A percentile compares a stretch with the other conserved stretches of the same genome.
Evolutionary conservation across 2,113 vertebrate genomes (phyloP).

Genomic region (Antennarius striatus): DNA sequence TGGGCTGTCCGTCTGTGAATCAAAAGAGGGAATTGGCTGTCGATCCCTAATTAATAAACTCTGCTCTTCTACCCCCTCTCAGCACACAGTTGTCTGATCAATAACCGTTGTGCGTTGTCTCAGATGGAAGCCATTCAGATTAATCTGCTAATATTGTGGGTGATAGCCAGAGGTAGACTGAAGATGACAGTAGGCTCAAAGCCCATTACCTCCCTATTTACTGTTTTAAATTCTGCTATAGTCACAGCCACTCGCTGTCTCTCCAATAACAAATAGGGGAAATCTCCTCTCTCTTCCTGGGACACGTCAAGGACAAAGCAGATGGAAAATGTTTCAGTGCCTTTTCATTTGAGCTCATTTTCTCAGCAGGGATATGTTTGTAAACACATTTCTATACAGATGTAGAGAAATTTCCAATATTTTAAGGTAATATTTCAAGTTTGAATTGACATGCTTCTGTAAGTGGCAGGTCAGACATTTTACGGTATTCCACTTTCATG

Average conservation of each 20-base stretch:
- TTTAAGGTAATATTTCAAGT: conserved; percentile 21
- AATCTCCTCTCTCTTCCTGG: conserved; percentile 56
- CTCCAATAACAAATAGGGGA: conserved; percentile 66
- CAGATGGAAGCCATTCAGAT: conserved; percentile 81
- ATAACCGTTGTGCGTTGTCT: conserved; percentile 79
- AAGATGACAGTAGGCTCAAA: conserved; percentile 78
- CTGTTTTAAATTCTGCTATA: conserved; percentile 77
- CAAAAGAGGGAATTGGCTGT: conserved; percentile 84
- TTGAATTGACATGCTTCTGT: conserved; percentile 3
- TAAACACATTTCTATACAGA: conserved; percentile 3
- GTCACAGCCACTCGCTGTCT: conserved; percentile 65
- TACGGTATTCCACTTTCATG: conserved; percentile 11
- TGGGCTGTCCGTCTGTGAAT: conserved; percentile 69
- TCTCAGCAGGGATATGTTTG: conserved; percentile 7
- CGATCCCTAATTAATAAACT: conserved; percentile 91
- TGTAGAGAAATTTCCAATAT: conserved; percentile 29
- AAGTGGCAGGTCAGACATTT: neutral
- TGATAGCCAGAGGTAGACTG: conserved; percentile 73
- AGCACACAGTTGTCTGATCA: conserved; percentile 77
- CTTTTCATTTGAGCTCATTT: conserved; percentile 49
- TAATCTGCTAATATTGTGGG: conserved; percentile 85
- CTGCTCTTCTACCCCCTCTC: conserved; percentile 71
- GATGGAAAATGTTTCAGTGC: conserved; percentile 47
- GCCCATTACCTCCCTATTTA: conserved; percentile 76
- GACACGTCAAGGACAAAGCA: conserved; percentile 71